A percentile compares a stretch with the other conserved stretches of the same genome.
phyloP scores from a whole-genome alignment of 2,888 invertebrate genomes.

The Crematogaster levior region DNA sequence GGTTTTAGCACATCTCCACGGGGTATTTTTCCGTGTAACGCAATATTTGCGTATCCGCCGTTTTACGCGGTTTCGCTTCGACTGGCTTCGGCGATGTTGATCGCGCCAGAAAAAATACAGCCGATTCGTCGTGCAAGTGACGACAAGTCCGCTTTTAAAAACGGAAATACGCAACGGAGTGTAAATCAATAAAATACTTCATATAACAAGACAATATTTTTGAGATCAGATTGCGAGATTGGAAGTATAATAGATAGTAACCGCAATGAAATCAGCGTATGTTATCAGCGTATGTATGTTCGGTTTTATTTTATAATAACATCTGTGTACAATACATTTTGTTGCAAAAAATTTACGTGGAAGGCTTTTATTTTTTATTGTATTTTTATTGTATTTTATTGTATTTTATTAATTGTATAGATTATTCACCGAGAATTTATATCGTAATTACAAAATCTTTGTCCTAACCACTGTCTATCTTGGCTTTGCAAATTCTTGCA shows the following conservation, averaged over 20 bases:
- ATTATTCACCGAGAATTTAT: not conserved
- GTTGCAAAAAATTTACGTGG: not conserved
- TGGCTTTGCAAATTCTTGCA: not conserved
- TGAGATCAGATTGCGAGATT: not conserved
- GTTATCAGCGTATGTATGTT: no score
- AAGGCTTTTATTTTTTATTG: not conserved
- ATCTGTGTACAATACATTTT: not conserved
- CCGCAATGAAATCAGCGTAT: no score
- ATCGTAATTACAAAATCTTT: not conserved
- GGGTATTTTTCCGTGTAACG: slow-evolving; percentile 50
- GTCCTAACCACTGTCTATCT: not conserved
- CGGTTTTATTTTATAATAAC: not conserved
- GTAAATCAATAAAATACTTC: slow-evolving; percentile 1
- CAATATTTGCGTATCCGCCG: slow-evolving; percentile 49
- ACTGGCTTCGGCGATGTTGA: slow-evolving; percentile 26
- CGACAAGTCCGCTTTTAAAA: slow-evolving; percentile 21
- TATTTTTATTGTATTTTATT: no score
- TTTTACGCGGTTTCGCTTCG: slow-evolving; percentile 41
- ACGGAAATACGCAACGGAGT: not conserved
- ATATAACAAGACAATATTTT: not conserved
- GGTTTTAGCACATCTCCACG: slow-evolving; percentile 44
- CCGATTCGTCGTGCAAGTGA: not conserved
- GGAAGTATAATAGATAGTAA: not conserved
- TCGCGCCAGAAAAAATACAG: slow-evolving; percentile 25
- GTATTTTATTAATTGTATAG: not conserved